These are phyloP conservation scores for Podiceps cristatus DNA, from an alignment of 2,113 vertebrate genomes.

Conservation along the genomic window DNA sequence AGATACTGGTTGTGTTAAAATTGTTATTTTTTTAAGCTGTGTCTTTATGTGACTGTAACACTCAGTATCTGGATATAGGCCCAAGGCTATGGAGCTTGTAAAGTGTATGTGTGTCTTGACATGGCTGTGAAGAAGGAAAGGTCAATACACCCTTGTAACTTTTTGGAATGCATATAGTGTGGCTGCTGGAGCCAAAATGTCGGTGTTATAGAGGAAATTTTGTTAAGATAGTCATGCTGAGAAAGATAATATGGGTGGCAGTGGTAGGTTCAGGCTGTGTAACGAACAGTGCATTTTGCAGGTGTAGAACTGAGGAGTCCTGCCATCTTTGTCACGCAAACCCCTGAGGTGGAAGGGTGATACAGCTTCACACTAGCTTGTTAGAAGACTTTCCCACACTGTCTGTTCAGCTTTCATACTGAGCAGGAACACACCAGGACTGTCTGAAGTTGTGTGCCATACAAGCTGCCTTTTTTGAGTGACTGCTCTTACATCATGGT, in stretches of 20 bases:
- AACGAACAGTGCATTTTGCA: rapidly evolving
- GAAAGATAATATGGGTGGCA: neutral
- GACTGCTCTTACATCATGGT: rapidly evolving
- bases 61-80: neutral
- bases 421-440: neutral
- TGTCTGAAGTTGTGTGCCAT: neutral
- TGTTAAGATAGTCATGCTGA: neutral
- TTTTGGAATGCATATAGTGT: neutral
- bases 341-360: neutral
- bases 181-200: neutral
- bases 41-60: neutral
- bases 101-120: neutral
- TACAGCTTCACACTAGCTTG: neutral
- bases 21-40: neutral
- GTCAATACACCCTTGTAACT: neutral
- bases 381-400: neutral
- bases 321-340: neutral
- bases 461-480: neutral
- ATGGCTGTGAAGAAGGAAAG: neutral
- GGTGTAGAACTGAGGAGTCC: neutral
- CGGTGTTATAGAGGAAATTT: neutral
- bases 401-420: neutral
- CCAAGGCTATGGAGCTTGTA: neutral
- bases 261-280: rapidly evolving
- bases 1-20: neutral